Percentiles rank a stretch among this genome's conserved stretches.
These are phyloP conservation scores for Bombus terrestris DNA, from an alignment of 1,140 invertebrate genomes.

Conservation along the genomic window DNA sequence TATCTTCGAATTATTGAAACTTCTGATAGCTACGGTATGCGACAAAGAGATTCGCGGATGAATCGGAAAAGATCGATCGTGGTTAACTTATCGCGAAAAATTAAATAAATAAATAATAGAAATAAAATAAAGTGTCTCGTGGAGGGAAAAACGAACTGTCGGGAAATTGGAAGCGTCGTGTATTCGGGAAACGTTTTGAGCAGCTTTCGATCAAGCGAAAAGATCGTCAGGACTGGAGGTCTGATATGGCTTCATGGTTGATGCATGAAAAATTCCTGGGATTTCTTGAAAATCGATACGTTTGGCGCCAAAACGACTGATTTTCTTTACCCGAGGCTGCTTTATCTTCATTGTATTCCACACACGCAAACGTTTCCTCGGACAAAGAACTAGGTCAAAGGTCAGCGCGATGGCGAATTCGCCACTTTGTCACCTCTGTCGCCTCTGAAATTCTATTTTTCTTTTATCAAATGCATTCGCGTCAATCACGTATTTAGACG, in stretches of 20 bases:
- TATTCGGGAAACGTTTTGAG: background rate
- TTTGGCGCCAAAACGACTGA: conserved; percentile 45
- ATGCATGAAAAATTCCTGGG: background rate
- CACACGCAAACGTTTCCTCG: background rate
- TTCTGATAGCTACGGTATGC: background rate
- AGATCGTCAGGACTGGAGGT: background rate
- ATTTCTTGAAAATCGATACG: conserved; percentile 42
- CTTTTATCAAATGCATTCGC: background rate
- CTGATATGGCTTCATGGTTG: background rate
- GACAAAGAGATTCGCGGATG: no score
- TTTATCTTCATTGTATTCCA: conserved; percentile 20
- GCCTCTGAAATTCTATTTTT: background rate
- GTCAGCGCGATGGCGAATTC: background rate
- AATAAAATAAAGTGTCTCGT: no score
- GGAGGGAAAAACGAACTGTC: no score
- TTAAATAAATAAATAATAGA: no score
- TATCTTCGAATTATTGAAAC: background rate
- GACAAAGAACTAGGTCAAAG: conserved; percentile 27
- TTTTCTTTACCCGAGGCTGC: conserved; percentile 12
- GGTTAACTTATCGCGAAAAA: no score
- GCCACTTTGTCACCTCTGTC: background rate
- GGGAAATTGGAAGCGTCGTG: no score
- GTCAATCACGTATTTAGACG: background rate
- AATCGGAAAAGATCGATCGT: no score
- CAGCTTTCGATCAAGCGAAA: background rate